phyloP scores from a whole-genome alignment of 2,113 vertebrate genomes.

The Cebus imitator region DNA sequence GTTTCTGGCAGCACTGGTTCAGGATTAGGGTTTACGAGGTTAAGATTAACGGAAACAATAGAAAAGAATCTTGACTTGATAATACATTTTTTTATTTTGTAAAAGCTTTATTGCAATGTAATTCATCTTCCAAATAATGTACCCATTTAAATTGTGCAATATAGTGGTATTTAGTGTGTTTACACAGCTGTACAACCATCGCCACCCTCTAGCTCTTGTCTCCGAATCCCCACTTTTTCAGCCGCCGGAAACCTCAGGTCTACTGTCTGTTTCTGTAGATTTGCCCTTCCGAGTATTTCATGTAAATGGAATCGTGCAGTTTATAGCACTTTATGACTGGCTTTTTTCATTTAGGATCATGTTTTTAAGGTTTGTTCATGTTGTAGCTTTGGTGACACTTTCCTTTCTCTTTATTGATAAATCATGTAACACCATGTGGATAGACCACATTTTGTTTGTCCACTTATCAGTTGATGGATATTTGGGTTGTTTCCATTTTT shows the following conservation, averaged over 20 bases:
- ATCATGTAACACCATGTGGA: neutral
- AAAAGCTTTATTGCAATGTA: neutral
- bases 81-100: neutral
- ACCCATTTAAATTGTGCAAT: neutral
- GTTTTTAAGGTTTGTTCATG: neutral
- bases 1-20: neutral
- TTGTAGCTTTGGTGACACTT: neutral
- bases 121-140: neutral
- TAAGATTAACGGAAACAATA: neutral
- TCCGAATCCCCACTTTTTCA: neutral
- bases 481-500: neutral
- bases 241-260: neutral
- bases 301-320: neutral
- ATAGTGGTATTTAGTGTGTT: neutral
- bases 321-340: neutral
- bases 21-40: neutral
- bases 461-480: neutral
- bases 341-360: neutral
- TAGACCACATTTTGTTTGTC: neutral
- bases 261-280: neutral
- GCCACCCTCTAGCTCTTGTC: neutral
- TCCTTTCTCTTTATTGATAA: neutral
- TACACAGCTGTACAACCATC: neutral
- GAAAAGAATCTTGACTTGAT: neutral
- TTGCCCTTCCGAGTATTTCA: neutral